A percentile compares a stretch with the other conserved stretches of the same genome.
phyloP scores from a whole-genome alignment of 2,888 invertebrate genomes.

The Leptogaster cylindrica region DNA sequence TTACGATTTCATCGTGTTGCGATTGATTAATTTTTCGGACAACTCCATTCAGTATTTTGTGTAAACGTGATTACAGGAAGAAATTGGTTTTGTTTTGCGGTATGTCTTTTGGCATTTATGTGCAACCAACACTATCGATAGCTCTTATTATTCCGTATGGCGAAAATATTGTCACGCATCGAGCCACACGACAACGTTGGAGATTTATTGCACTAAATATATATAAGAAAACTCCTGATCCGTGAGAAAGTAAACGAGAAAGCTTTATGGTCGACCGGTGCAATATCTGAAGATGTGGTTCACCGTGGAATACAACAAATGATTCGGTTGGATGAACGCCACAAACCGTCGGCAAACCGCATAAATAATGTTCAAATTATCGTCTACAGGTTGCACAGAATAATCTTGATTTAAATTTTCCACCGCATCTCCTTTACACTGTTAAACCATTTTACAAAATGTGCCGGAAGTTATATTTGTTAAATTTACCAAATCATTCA shows the following conservation, averaged over 20 bases:
- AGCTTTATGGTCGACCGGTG: slow-evolving; percentile 36
- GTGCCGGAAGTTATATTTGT: no score
- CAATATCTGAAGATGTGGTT: slow-evolving; percentile 34
- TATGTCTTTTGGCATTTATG: slow-evolving; percentile 1
- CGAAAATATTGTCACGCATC: slow-evolving; percentile 26
- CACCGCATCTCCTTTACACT: no score
- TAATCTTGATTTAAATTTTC: no score
- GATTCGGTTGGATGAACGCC: slow-evolving; percentile 20
- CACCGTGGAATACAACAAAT: slow-evolving; percentile 5
- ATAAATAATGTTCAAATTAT: slow-evolving; percentile 28
- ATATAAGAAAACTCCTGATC: slow-evolving; percentile 29
- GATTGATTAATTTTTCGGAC: slow-evolving; percentile 36
- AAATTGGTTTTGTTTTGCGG: background rate
- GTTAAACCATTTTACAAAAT: no score
- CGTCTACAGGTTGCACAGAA: no score
- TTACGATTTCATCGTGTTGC: background rate
- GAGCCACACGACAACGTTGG: slow-evolving; percentile 2
- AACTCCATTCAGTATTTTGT: slow-evolving; percentile 2
- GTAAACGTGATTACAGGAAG: slow-evolving; percentile 45
- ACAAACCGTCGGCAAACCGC: background rate
- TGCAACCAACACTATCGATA: slow-evolving; percentile 19
- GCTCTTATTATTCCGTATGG: slow-evolving; percentile 5
- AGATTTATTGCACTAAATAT: slow-evolving; percentile 29
- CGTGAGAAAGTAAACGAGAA: slow-evolving; percentile 51
- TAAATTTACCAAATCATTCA: no score